phyloP scores from a whole-genome alignment of 2,888 invertebrate species.

The Proisotoma minuta region DNA sequence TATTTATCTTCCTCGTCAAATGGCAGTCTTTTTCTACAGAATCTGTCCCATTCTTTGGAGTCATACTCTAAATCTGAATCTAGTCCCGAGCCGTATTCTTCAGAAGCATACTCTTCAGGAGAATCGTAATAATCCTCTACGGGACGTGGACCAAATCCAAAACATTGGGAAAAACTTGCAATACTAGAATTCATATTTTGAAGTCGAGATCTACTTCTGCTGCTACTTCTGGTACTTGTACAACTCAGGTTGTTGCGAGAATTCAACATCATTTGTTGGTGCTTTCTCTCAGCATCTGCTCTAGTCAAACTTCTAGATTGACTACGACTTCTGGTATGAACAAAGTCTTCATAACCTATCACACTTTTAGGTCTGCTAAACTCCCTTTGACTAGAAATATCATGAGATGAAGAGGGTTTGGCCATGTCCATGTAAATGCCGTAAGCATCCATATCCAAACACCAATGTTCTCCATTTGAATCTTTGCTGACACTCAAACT shows the following conservation, averaged over 20 bases:
- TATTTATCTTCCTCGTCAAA: constrained; percentile 39
- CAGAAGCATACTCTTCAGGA: constrained; percentile 13
- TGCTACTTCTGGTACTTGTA: constrained; percentile 38
- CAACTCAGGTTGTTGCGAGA: neutral
- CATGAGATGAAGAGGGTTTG: neutral
- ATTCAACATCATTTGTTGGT: constrained; percentile 15
- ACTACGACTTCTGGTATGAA: constrained; percentile 9
- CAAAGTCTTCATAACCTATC: constrained; percentile 16
- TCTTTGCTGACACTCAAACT: constrained; percentile 42
- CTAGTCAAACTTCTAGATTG: constrained; percentile 43
- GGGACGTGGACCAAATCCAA: constrained; percentile 36
- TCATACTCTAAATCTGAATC: constrained; percentile 19
- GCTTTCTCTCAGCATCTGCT: constrained; percentile 24
- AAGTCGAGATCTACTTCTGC: constrained; percentile 39
- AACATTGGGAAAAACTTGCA: constrained; percentile 41
- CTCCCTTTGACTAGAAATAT: constrained; percentile 20
- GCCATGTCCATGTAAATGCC: constrained; percentile 44
- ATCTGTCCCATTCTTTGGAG: constrained; percentile 20
- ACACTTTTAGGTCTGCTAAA: constrained; percentile 24
- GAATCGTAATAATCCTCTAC: constrained; percentile 9
- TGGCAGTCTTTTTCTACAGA: constrained; percentile 25
- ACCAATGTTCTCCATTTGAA: constrained; percentile 42
- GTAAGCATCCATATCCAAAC: constrained; percentile 44
- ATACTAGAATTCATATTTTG: constrained; percentile 41
- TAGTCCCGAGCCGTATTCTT: constrained; percentile 10